Evolutionary conservation across 1,140 invertebrate genomes (phyloP).

Genomic region (Sesamia nonagrioides): DNA sequence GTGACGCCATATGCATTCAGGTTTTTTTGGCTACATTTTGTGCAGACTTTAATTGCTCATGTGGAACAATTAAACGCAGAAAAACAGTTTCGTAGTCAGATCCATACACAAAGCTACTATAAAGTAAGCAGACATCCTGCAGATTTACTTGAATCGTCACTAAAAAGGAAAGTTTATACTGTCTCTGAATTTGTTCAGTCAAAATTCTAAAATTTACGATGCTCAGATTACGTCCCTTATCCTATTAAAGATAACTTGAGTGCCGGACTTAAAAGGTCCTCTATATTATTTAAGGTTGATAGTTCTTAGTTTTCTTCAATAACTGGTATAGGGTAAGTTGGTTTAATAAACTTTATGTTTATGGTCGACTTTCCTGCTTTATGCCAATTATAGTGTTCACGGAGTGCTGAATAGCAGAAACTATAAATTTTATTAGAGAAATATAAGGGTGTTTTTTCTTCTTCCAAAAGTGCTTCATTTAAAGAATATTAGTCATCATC

Average conservation of each 20-base stretch:
- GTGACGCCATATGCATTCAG: too few relatives aligned
- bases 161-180: not conserved
- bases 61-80: too few relatives aligned
- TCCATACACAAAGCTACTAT: too few relatives aligned
- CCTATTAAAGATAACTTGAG: slow-evolving; percentile 17
- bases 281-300: slow-evolving; percentile 12
- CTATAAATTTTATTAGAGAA: too few relatives aligned
- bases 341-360: slow-evolving; percentile 16
- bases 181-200: slow-evolving; percentile 26
- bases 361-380: not conserved
- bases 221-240: slow-evolving; percentile 6
- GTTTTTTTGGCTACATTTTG: too few relatives aligned
- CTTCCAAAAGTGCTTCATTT: not conserved
- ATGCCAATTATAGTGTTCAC: slow-evolving; percentile 1
- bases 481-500: not conserved
- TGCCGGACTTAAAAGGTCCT: not conserved
- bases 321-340: slow-evolving; percentile 7
- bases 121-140: too few relatives aligned
- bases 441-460: not conserved
- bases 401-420: too few relatives aligned
- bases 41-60: too few relatives aligned
- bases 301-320: slow-evolving; percentile 14
- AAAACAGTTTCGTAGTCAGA: too few relatives aligned
- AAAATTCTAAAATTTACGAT: slow-evolving; percentile 13
- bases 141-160: not conserved